These are phyloP conservation scores for Gila orcuttii DNA, from an alignment of 2,113 vertebrate genomes.

Conservation along the genomic window DNA sequence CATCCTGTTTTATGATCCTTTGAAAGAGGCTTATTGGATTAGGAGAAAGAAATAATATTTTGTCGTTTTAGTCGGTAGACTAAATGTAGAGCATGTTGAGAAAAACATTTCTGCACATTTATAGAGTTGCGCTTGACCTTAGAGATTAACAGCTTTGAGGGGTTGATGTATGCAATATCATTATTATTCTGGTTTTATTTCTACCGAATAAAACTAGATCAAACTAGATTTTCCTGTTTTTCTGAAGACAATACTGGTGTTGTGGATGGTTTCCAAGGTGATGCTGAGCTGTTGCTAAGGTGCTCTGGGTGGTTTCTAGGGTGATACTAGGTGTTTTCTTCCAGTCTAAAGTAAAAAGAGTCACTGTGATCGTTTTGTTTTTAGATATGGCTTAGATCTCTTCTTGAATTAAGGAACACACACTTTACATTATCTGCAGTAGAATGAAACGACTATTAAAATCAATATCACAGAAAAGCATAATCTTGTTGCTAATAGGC, in stretches of 20 bases:
- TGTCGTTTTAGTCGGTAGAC: conserved; percentile 64
- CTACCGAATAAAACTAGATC: not conserved
- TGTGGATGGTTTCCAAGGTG: too few species aligned
- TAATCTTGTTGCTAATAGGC: not conserved
- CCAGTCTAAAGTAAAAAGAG: not conserved
- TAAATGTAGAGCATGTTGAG: conserved; percentile 39
- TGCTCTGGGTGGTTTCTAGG: too few species aligned
- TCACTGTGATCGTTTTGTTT: not conserved
- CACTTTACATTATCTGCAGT: not conserved
- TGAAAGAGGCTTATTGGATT: conserved; percentile 76
- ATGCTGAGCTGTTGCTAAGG: too few species aligned
- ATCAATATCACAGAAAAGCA: not conserved
- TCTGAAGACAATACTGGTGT: not conserved
- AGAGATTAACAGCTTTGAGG: not conserved
- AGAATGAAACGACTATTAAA: not conserved
- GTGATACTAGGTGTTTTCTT: not conserved
- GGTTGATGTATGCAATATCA: too few species aligned
- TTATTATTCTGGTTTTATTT: not conserved
- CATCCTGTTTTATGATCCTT: conserved; percentile 64
- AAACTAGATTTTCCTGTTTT: not conserved
- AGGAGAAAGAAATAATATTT: conserved; percentile 65
- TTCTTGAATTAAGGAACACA: not conserved
- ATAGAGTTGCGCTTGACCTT: not conserved
- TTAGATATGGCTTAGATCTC: not conserved
- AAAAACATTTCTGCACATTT: conserved; percentile 56